Evolutionary conservation across 1,140 invertebrate species (phyloP).

Genomic region (Drosophila tropicalis): DNA sequence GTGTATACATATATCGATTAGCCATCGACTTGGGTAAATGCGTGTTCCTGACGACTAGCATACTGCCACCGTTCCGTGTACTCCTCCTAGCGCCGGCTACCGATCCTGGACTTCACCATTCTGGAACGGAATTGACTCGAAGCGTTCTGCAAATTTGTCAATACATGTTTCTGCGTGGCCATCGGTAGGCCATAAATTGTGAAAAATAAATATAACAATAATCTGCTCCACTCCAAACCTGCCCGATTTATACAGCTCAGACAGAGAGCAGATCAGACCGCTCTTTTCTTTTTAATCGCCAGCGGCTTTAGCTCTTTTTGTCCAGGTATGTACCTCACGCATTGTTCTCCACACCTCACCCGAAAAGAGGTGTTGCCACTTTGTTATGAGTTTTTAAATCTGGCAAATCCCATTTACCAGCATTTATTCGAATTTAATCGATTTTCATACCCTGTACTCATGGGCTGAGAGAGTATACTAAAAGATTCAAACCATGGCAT

Average conservation of each 20-base stretch:
- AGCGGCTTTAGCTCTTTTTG: conserved; percentile 31
- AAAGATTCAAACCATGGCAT: too few relatives aligned
- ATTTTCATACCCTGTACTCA: conserved; percentile 35
- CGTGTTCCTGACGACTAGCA: conserved; percentile 62
- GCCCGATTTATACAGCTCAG: conserved; percentile 18
- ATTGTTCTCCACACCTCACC: conserved; percentile 70
- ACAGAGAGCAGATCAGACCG: too few relatives aligned
- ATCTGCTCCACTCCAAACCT: conserved; percentile 4
- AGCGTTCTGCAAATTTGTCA: conserved; percentile 66
- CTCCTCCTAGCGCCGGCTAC: conserved; percentile 77
- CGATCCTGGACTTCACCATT: conserved; percentile 38
- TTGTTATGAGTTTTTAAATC: conserved; percentile 82
- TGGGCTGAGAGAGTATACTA: not conserved
- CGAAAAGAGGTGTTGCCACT: conserved; percentile 75
- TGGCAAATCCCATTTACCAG: conserved; percentile 68
- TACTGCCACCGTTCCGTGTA: conserved; percentile 75
- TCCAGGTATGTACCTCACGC: conserved; percentile 57
- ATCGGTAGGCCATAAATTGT: conserved; percentile 64
- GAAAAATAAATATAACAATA: conserved; percentile 79
- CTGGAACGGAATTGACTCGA: conserved; percentile 27
- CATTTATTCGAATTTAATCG: conserved; percentile 82
- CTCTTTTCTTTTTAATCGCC: conserved; percentile 50
- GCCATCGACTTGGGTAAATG: conserved; percentile 67
- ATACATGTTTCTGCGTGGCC: conserved; percentile 40
- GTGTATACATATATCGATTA: conserved; percentile 62